Conservation (phyloP, 2,888 invertebrate genomes). For the Synanthedon vespiformis region DNA sequence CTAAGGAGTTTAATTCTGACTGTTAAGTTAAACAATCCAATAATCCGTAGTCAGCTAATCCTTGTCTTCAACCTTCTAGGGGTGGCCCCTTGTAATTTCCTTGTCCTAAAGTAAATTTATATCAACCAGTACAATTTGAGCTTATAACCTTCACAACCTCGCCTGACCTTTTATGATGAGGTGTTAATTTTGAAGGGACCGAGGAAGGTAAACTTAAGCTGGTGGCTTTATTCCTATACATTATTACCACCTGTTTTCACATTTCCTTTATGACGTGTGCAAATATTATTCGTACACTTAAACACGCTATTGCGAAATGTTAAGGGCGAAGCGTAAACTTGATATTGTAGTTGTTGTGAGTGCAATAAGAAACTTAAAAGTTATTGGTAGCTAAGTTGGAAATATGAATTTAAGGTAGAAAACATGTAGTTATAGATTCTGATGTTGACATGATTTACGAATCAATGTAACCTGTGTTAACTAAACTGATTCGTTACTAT, state of each 20-base stretch:
- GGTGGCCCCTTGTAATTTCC: constrained; percentile 19
- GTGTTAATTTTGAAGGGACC: constrained; percentile 2
- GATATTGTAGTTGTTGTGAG: too few species aligned
- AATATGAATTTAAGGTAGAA: too few species aligned
- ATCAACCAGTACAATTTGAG: constrained; percentile 23
- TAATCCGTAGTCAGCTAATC: constrained; percentile 32
- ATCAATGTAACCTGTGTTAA: too few species aligned
- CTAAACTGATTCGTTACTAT: too few species aligned
- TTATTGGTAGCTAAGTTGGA: too few species aligned
- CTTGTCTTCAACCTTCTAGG: constrained; percentile 24
- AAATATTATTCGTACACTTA: not conserved
- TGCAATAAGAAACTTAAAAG: too few species aligned
- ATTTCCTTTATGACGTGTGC: constrained; percentile 1
- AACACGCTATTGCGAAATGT: not conserved
- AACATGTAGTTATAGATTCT: too few species aligned
- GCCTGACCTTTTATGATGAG: not conserved
- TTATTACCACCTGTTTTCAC: constrained; percentile 7
- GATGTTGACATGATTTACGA: too few species aligned
- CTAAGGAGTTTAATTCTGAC: not conserved
- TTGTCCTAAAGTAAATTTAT: constrained; percentile 19
- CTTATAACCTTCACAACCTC: constrained; percentile 12
- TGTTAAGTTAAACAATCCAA: constrained; percentile 31
- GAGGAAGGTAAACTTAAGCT: constrained; percentile 16
- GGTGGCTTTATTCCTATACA: constrained; percentile 13
- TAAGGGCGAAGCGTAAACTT: too few species aligned